phyloP scores from a whole-genome alignment of 1,140 invertebrate species.

The Drosophila baimaii region DNA sequence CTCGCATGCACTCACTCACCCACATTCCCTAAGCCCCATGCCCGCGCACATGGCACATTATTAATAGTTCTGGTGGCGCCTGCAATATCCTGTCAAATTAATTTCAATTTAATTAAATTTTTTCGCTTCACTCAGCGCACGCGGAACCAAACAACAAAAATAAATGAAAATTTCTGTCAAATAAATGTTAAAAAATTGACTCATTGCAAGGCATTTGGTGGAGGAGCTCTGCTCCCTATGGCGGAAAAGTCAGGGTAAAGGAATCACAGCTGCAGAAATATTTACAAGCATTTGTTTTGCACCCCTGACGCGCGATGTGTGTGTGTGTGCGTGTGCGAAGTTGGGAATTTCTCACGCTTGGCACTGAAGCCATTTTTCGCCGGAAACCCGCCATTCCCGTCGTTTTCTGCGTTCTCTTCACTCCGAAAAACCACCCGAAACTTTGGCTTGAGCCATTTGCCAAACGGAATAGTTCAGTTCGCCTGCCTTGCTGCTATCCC shows the following conservation, averaged over 20 bases:
- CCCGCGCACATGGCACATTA: slow-evolving; percentile 64
- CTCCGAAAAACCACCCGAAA: neutral
- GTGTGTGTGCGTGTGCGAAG: slow-evolving; percentile 16
- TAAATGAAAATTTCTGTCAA: slow-evolving; percentile 82
- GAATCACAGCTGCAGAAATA: slow-evolving; percentile 81
- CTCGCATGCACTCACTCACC: slow-evolving; percentile 46
- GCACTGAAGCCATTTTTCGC: slow-evolving; percentile 74
- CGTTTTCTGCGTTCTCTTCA: neutral
- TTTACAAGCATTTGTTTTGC: slow-evolving; percentile 77
- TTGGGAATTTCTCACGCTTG: slow-evolving; percentile 74
- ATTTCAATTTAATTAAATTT: slow-evolving; percentile 84
- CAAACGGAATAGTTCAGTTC: slow-evolving; percentile 68
- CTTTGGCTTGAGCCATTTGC: slow-evolving; percentile 63
- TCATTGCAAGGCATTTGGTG: slow-evolving; percentile 65
- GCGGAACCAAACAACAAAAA: slow-evolving; percentile 51
- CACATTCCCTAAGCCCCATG: slow-evolving; percentile 5
- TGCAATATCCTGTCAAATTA: slow-evolving; percentile 80
- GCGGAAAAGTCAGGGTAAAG: slow-evolving; percentile 33
- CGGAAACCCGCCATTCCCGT: slow-evolving; percentile 27
- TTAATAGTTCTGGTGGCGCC: slow-evolving; percentile 74
- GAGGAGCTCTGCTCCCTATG: neutral
- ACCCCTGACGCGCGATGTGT: slow-evolving; percentile 31
- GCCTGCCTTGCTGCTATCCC: slow-evolving; percentile 27
- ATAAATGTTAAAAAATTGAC: slow-evolving; percentile 84
- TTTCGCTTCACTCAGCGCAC: slow-evolving; percentile 21